These are phyloP conservation scores for Bimastos eiseni DNA, from an alignment of 2,888 invertebrate genomes.

Conservation along the genomic window DNA sequence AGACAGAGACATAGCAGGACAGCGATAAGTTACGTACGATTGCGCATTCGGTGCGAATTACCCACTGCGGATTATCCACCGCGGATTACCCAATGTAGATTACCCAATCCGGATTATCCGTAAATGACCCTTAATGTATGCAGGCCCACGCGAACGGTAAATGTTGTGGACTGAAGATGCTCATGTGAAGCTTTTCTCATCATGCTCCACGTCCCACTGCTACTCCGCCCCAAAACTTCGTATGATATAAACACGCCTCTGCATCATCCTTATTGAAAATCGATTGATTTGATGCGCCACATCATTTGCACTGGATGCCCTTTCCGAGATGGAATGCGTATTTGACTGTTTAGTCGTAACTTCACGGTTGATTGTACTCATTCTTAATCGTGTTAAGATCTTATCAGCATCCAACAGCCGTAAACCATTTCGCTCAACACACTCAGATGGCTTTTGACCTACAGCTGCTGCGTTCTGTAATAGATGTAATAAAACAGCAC, in stretches of 20 bases:
- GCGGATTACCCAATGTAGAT: too few species aligned
- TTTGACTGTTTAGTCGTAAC: not conserved
- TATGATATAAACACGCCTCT: not conserved
- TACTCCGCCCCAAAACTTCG: not conserved
- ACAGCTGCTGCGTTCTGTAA: too few species aligned
- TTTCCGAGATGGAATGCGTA: not conserved
- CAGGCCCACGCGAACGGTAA: not conserved
- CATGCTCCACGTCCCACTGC: not conserved
- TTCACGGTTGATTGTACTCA: not conserved
- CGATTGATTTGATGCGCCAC: not conserved
- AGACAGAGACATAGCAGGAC: not conserved
- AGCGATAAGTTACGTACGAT: too few species aligned
- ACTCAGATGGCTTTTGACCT: too few species aligned
- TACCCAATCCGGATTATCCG: too few species aligned
- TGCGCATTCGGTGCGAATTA: too few species aligned
- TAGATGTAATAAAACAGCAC: too few species aligned
- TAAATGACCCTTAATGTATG: not conserved
- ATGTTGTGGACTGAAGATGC: not conserved
- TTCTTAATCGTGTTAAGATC: not conserved
- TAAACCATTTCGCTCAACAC: not conserved
- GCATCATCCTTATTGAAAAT: not conserved
- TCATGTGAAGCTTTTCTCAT: not conserved
- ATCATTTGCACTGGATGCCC: conserved; percentile 9
- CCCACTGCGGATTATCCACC: too few species aligned
- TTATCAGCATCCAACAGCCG: not conserved